These are phyloP conservation scores for Cebidichthys violaceus DNA, from an alignment of 2,113 vertebrate species.

Conservation along the genomic window DNA sequence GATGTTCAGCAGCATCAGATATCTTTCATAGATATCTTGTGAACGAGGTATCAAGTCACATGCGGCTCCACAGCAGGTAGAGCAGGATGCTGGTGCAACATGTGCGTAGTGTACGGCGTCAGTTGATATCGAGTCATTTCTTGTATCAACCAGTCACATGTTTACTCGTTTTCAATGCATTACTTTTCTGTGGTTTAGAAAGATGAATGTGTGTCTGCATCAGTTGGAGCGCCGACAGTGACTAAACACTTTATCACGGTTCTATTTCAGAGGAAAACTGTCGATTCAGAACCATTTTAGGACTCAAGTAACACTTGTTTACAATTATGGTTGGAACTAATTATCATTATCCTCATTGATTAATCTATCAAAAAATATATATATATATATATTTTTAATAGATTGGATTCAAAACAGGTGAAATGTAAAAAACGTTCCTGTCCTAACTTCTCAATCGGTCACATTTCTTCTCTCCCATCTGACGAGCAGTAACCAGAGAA, in stretches of 20 bases:
- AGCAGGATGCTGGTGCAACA: not conserved
- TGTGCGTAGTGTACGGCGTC: not conserved
- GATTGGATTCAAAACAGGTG: not conserved
- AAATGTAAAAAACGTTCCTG: no score
- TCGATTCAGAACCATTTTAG: not conserved
- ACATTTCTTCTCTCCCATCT: not conserved
- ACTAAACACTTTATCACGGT: not conserved
- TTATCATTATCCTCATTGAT: not conserved
- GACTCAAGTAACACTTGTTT: not conserved
- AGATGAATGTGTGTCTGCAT: not conserved
- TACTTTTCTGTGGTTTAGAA: not conserved
- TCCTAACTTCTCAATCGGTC: not conserved
- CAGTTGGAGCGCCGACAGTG: not conserved
- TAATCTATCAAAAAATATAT: not conserved
- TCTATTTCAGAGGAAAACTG: not conserved
- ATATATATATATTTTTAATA: no score
- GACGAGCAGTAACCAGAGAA: not conserved
- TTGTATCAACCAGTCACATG: not conserved
- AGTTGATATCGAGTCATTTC: not conserved
- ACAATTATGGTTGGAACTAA: not conserved
- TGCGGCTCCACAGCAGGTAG: not conserved
- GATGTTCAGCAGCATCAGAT: conserved; percentile 1
- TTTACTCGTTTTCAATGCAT: conserved; percentile 9
- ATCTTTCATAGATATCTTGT: conserved; percentile 2
- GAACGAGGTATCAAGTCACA: conserved; percentile 24